phyloP scores from a whole-genome alignment of 2,888 invertebrate species.

The Ophioninae sp. region DNA sequence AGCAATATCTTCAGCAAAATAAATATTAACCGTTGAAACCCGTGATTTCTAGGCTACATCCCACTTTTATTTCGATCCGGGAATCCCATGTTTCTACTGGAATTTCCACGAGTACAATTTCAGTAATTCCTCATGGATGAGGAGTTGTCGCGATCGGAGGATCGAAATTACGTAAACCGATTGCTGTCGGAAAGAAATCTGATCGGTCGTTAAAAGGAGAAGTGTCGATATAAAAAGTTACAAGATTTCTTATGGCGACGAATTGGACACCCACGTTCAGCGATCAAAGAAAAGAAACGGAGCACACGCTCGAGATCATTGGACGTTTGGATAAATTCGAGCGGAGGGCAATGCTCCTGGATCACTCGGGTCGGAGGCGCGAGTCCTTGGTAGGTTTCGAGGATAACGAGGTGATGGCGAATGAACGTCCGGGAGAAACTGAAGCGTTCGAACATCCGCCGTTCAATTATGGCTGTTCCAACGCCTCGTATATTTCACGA shows the following conservation, averaged over 20 bases:
- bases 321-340: conserved; percentile 43
- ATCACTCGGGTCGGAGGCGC: conserved; percentile 1
- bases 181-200: conserved; percentile 19
- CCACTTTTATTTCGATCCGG: conserved; percentile 12
- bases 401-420: conserved; percentile 30
- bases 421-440: conserved; percentile 10
- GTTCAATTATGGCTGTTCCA: not conserved
- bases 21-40: conserved; percentile 17
- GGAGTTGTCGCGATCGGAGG: not conserved
- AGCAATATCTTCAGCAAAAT: not conserved
- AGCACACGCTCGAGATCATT: conserved; percentile 20
- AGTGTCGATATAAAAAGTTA: not conserved
- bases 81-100: not conserved
- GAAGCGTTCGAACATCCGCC: not conserved
- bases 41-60: conserved; percentile 37
- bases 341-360: conserved; percentile 51
- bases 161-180: conserved; percentile 9
- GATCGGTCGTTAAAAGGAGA: conserved; percentile 22
- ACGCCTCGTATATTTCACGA: not conserved
- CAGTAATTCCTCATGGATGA: not conserved
- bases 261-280: conserved; percentile 41
- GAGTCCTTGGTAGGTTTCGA: conserved; percentile 27
- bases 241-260: conserved; percentile 21
- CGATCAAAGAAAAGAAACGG: conserved; percentile 21
- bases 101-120: not conserved